Evolutionary conservation across 2,797 vertebrate genomes (phyloP).

Genomic region (Avahi laniger): DNA sequence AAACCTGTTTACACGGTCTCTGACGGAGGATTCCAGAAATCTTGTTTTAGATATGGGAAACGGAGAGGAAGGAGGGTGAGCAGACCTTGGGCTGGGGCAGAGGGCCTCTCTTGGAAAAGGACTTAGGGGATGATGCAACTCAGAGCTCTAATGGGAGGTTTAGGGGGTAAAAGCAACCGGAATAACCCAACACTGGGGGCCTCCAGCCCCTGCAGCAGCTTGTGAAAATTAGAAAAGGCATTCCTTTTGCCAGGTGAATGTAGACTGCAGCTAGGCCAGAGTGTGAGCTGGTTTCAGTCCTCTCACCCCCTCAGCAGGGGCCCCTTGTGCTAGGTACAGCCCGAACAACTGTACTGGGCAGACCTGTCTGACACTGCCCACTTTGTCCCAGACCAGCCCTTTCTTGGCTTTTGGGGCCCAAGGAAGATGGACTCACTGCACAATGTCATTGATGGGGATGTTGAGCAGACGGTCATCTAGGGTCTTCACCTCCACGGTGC

Average conservation of each 20-base stretch:
- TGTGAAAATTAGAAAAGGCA: background rate
- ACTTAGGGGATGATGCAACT: background rate
- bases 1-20: background rate
- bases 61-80: background rate
- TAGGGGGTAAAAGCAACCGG: background rate
- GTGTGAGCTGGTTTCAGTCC: background rate
- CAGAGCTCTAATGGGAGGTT: background rate
- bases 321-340: background rate
- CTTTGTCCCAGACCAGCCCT: background rate
- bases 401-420: background rate
- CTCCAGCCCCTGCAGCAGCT: background rate
- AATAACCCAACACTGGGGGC: too few relatives aligned
- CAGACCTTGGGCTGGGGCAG: background rate
- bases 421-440: slow-evolving; percentile 89
- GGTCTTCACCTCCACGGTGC: slow-evolving; percentile 91
- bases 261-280: background rate
- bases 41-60: background rate
- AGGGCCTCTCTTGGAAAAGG: background rate
- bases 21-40: background rate
- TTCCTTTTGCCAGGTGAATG: background rate
- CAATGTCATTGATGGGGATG: slow-evolving; percentile 94
- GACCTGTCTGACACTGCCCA: background rate
- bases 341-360: background rate
- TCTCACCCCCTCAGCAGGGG: background rate
- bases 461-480: slow-evolving; percentile 92